Conservation (phyloP, 2,888 invertebrate species). For the Cheilosia pagana region DNA sequence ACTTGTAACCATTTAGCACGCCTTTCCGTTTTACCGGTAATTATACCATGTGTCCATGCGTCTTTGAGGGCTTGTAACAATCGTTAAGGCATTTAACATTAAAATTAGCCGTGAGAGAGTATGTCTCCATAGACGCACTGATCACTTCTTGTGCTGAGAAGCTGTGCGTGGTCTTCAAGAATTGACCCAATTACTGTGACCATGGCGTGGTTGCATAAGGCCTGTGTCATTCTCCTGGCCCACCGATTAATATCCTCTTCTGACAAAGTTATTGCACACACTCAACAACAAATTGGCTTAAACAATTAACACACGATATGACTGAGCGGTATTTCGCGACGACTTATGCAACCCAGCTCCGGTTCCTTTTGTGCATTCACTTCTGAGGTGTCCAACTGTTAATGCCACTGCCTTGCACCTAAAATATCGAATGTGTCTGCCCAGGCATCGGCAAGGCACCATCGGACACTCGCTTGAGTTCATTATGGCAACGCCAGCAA, state of each 20-base stretch:
- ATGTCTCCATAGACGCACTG: not conserved
- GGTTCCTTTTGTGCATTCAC: slow-evolving; percentile 44
- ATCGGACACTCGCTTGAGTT: slow-evolving; percentile 1
- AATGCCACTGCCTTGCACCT: not conserved
- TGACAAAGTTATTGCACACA: not conserved
- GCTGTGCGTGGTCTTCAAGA: not conserved
- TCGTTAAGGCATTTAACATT: not conserved
- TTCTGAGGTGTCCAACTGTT: slow-evolving; percentile 14
- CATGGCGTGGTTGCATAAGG: not conserved
- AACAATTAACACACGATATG: slow-evolving; percentile 23
- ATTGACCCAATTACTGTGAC: not conserved
- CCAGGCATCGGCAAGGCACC: not conserved
- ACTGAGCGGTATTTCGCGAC: slow-evolving; percentile 36
- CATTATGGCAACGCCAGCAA: not conserved
- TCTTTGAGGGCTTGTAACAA: not conserved
- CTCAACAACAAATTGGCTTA: not conserved
- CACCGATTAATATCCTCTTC: slow-evolving; percentile 1
- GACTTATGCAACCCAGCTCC: slow-evolving; percentile 12
- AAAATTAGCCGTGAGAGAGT: no score
- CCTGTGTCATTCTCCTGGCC: not conserved
- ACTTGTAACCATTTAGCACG: not conserved
- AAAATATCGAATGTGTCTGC: not conserved
- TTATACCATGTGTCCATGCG: not conserved
- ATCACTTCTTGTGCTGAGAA: not conserved
- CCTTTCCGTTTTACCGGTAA: not conserved